Evolutionary conservation across 2,113 vertebrate species (phyloP).

Genomic region (Dicaeum eximium): DNA sequence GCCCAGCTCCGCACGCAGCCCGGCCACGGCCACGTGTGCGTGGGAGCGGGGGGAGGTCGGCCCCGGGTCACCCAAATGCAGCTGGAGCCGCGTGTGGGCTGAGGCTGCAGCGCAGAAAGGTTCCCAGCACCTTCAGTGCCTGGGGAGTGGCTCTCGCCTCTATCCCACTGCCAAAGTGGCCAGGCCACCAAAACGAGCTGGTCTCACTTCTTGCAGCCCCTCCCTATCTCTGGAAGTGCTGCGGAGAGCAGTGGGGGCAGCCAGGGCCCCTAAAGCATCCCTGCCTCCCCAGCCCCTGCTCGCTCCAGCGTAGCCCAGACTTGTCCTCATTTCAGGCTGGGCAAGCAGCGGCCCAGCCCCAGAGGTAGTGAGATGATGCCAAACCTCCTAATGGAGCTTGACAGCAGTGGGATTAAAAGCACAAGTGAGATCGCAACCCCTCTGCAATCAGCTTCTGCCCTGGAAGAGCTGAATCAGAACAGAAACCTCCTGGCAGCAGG

Average conservation of each 20-base stretch:
- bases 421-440: conserved; percentile 23
- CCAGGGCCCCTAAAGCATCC: background rate
- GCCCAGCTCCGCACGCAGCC: background rate
- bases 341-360: conserved; percentile 46
- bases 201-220: background rate
- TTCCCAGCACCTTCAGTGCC: background rate
- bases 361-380: conserved; percentile 67
- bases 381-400: conserved; percentile 75
- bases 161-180: background rate
- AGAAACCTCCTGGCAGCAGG: conserved; percentile 21
- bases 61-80: background rate
- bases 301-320: background rate
- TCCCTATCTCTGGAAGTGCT: background rate
- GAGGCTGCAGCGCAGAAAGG: background rate
- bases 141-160: rapidly evolving
- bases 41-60: background rate
- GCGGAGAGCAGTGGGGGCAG: background rate
- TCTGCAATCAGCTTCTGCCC: conserved; percentile 37
- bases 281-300: background rate
- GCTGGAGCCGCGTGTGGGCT: background rate
- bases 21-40: background rate
- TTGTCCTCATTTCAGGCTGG: conserved; percentile 61
- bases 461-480: conserved; percentile 66
- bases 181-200: background rate
- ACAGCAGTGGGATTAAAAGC: conserved; percentile 76